Base-by-base conservation (phyloP, 2,888 invertebrate genomes). In the Cyclophora punctaria region DNA sequence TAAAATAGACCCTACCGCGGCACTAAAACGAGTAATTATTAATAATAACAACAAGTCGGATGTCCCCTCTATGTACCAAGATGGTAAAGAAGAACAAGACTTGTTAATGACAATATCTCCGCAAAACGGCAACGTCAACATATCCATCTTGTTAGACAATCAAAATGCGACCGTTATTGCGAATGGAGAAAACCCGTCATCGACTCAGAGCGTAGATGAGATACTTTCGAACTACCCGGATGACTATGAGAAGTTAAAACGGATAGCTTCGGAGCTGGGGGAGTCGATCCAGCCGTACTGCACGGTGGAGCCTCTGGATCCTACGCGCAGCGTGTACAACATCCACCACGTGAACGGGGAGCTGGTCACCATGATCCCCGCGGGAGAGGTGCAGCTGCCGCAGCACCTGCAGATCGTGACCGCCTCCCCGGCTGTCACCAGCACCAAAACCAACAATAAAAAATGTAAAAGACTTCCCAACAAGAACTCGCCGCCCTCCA, bases 191-290 rank as follows among this genome's bases (percentile, higher is more conserved):
- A 90, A 90, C 61, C 84, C 90, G 7, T 85, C 90, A 41, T 89
- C 91, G 7, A 91, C 91, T 47, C 90, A 88, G 66, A 91, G 90
- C 58, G 93, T 94, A 48, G 94, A 94, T 63, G 94, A 94, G 58
- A 88, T 94, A 46, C 71, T 94, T 47, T 75, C 91, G 40, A 90
- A 90, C 40, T 92, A 92, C 63, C 93, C 94, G 0, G 95, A 94
- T 60, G 96, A 96, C 70, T 95, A 94, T 68, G 96, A 96, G 71
- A 95, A 95, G 71, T 87, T 96, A 53, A 95, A 95, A 72, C 90
- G 94, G 66, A 95, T 96, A 80, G 94, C 95, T 40, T 93, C 93
- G 64, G 96, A 96, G 72, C 93, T 95, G 35, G 94, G 93, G 0
- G 94, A 94, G 71, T 93, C 93, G 0, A 92, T 94, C 66, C 92